These are phyloP conservation scores for Argopecten irradians DNA, from an alignment of 1,140 invertebrate genomes.

Conservation along the genomic window DNA sequence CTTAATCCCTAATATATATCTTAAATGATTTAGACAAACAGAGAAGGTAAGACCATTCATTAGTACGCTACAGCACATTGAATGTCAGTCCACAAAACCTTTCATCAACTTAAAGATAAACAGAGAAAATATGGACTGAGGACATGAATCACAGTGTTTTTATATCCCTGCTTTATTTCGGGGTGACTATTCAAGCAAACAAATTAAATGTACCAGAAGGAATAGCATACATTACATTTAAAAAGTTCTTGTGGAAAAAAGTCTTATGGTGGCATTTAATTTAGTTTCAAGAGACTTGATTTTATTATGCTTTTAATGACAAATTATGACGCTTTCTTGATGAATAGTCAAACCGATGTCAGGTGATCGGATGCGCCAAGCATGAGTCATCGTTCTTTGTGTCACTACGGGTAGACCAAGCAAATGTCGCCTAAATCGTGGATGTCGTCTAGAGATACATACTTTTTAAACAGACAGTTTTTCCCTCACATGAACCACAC, in stretches of 20 bases:
- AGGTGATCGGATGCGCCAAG: background rate
- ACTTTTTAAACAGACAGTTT: background rate
- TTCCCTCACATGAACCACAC: background rate
- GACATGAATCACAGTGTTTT: background rate
- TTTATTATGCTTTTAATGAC: slow-evolving; percentile 8
- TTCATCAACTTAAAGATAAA: background rate
- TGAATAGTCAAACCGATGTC: background rate
- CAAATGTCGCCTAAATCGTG: background rate
- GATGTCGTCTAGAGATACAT: slow-evolving; percentile 3
- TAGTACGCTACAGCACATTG: background rate
- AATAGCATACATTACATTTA: background rate
- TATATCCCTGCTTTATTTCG: background rate
- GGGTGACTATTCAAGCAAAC: background rate
- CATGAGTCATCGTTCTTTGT: slow-evolving; percentile 21
- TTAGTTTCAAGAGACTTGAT: slow-evolving; percentile 10
- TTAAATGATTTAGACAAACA: slow-evolving; percentile 6
- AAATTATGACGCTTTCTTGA: slow-evolving; percentile 18
- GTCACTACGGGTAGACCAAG: background rate
- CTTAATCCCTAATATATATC: background rate
- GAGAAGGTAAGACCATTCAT: background rate
- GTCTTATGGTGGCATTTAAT: background rate
- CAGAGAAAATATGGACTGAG: background rate
- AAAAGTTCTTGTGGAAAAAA: background rate
- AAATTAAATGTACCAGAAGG: slow-evolving; percentile 6
- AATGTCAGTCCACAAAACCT: background rate